Conservation (phyloP, 2,113 vertebrate species). For the Nipponia nippon region DNA sequence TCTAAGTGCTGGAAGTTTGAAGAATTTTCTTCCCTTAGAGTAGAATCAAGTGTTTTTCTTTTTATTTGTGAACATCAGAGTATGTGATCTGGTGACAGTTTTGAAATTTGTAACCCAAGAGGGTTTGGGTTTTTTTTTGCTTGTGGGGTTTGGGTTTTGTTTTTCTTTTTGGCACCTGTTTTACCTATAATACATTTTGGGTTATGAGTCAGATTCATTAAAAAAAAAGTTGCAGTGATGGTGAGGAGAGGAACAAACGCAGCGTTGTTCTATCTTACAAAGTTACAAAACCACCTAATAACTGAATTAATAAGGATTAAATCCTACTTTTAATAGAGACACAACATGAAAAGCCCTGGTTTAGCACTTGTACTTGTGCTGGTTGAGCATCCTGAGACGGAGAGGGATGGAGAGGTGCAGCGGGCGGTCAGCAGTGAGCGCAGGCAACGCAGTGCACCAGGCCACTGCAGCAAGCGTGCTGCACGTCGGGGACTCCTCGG, state of each 20-base stretch:
- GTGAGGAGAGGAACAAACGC: not conserved
- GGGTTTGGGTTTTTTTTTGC: not conserved
- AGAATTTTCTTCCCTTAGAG: not conserved
- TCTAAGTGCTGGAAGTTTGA: not conserved
- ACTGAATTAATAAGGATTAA: not conserved
- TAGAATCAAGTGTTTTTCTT: not conserved
- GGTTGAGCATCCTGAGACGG: rapidly evolving
- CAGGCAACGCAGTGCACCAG: too few species aligned
- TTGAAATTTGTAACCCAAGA: not conserved
- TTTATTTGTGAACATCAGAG: not conserved
- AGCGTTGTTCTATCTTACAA: not conserved
- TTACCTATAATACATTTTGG: not conserved
- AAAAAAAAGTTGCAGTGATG: not conserved
- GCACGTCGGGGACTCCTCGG: rapidly evolving
- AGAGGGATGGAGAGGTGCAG: not conserved
- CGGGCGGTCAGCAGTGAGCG: rapidly evolving
- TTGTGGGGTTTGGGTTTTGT: not conserved
- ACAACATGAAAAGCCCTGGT: not conserved
- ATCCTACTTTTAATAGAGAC: not conserved
- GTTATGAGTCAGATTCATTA: not conserved
- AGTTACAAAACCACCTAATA: not conserved
- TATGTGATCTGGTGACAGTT: not conserved
- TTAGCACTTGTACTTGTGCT: not conserved
- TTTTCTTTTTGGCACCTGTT: not conserved
- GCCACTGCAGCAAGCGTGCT: not conserved